phyloP scores from a whole-genome alignment of 2,888 invertebrate genomes.

The Caradrina clavipalpis region DNA sequence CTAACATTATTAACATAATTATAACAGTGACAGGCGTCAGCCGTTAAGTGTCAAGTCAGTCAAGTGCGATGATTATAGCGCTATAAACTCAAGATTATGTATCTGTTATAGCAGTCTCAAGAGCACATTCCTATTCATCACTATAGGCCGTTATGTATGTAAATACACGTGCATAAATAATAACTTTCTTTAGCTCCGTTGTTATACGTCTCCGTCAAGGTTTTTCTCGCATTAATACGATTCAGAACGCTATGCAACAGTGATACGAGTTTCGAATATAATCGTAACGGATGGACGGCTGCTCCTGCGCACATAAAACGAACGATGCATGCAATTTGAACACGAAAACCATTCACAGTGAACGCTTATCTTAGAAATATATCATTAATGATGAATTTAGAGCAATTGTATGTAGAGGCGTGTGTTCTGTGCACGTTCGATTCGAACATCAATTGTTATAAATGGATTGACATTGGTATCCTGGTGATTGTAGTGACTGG shows the following conservation, averaged over 20 bases:
- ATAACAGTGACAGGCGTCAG: conserved; percentile 27
- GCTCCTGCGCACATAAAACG: conserved; percentile 72
- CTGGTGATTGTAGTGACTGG: conserved; percentile 27
- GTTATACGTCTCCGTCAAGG: conserved; percentile 58
- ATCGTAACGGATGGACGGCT: conserved; percentile 68
- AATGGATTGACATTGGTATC: conserved; percentile 44
- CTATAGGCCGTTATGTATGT: conserved; percentile 25
- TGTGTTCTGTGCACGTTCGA: conserved; percentile 27
- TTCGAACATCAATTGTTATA: conserved; percentile 46
- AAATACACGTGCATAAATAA: conserved; percentile 52
- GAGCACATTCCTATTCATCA: conserved; percentile 33
- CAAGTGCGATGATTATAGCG: conserved; percentile 27
- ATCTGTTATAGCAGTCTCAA: conserved; percentile 25
- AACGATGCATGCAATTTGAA: conserved; percentile 71
- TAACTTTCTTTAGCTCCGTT: conserved; percentile 60
- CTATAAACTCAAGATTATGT: conserved; percentile 35
- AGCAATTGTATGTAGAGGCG: conserved; percentile 47
- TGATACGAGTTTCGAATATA: conserved; percentile 68
- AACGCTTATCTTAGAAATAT: conserved; percentile 61
- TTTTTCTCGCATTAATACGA: conserved; percentile 60
- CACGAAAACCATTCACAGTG: conserved; percentile 59
- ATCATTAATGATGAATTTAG: conserved; percentile 61
- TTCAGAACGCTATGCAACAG: conserved; percentile 65
- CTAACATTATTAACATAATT: conserved; percentile 36
- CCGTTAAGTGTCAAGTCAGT: conserved; percentile 34